Conservation (phyloP, 2,113 vertebrate genomes). For the Mus spicilegus region DNA sequence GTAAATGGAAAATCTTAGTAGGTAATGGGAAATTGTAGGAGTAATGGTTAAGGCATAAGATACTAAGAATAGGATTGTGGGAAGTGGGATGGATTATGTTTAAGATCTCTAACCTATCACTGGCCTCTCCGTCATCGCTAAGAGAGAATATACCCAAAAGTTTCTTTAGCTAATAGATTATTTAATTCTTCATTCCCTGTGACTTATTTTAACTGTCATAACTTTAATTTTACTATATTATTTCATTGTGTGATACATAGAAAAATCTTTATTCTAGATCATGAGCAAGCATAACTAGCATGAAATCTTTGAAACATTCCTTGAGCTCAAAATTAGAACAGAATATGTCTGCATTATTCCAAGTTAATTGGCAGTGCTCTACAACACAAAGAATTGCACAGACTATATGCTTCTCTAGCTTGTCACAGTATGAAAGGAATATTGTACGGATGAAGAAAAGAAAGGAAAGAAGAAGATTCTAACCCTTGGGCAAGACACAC, state of each 20-base stretch:
- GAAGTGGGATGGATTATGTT: background rate
- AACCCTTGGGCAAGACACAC: background rate
- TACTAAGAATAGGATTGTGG: background rate
- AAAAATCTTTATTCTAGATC: background rate
- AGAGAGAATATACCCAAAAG: background rate
- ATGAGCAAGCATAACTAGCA: background rate
- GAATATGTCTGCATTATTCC: background rate
- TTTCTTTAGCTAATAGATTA: background rate
- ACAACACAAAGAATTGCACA: background rate
- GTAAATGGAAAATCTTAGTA: background rate
- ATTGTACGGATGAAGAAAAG: background rate
- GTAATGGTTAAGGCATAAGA: background rate
- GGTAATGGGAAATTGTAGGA: background rate
- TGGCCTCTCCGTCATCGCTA: background rate
- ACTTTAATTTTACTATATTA: background rate
- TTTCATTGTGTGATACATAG: background rate
- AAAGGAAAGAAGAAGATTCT: background rate
- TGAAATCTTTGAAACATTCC: constrained; percentile 27
- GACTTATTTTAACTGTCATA: background rate
- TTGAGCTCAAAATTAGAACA: constrained; percentile 28
- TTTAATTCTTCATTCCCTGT: background rate
- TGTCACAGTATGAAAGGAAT: background rate
- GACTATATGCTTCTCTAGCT: background rate
- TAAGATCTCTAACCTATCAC: background rate
- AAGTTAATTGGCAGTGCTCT: background rate